Percentiles rank a stretch among this genome's conserved stretches.
phyloP scores from a whole-genome alignment of 2,888 invertebrate species.

The Eupithecia subumbrata region DNA sequence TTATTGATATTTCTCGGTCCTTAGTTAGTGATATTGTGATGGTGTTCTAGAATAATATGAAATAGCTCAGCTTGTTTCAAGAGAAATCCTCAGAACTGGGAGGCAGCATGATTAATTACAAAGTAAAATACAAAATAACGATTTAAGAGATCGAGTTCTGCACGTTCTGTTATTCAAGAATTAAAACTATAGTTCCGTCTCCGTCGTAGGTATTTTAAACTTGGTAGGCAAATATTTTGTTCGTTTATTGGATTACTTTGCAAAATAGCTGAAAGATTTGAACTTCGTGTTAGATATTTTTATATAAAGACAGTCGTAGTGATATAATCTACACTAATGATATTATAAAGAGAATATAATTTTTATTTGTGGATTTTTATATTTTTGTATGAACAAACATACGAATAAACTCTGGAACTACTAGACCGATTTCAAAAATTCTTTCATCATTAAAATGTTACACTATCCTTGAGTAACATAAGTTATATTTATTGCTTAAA shows the following conservation, averaged over 20 bases:
- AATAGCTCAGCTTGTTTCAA: constrained; percentile 58
- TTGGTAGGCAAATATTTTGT: neutral
- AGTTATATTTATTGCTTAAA: too few species aligned
- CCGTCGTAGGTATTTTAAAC: neutral
- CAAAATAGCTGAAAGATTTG: neutral
- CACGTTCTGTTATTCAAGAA: constrained; percentile 9
- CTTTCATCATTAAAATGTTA: too few species aligned
- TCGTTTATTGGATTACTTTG: neutral
- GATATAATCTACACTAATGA: too few species aligned
- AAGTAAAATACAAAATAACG: constrained; percentile 58
- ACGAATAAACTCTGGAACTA: too few species aligned
- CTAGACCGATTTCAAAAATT: too few species aligned
- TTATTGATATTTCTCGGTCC: too few species aligned
- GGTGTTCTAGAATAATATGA: constrained; percentile 48
- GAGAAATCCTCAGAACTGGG: constrained; percentile 54
- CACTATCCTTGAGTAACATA: too few species aligned
- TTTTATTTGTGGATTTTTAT: too few species aligned
- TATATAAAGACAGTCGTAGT: too few species aligned
- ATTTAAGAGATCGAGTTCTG: constrained; percentile 39
- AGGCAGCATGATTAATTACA: constrained; percentile 67
- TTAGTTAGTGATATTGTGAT: neutral
- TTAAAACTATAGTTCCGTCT: constrained; percentile 22
- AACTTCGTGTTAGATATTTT: neutral
- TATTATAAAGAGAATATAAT: too few species aligned
- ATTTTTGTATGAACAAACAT: too few species aligned